Base-by-base conservation (phyloP, 2,888 invertebrate genomes). In the Hermaeophaga mercurialis region DNA sequence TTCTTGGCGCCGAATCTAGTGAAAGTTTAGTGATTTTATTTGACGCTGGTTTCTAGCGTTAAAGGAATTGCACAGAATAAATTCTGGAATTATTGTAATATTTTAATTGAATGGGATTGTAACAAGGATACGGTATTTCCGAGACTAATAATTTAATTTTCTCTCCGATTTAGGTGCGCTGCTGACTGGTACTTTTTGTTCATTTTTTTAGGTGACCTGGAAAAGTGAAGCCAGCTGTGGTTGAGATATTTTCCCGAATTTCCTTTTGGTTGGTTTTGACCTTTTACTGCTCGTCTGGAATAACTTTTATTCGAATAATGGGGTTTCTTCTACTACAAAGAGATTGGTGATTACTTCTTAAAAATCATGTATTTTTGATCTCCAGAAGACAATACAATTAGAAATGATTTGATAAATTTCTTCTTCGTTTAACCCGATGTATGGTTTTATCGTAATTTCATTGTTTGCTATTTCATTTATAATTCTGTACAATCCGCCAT, bases 191-290 rank as follows among this genome's bases (percentile, higher is more conserved):
- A n/a, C n/a, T n/a, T n/a, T n/a, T n/a, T n/a, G n/a, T n/a, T n/a
- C n/a, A n/a, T 43, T 24, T 12, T 3, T 43, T 11, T 6, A 43
- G 11, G 12, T 44, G 43, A 44, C 26, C 15, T 44, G 19, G 41
- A 41, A 26, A 26, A 44, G 26, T 9, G 24, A 28, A 44, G 26
- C 24, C 43, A 44, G 22, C 43, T 44, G 43, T 26, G 28, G 14
- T 22, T 26, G 17, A 26, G 22, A 0, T 12, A 44, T 44, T 44
- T 44, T 28, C 28, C n/a, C 31, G 43, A 28, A 26, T 44, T 44
- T 44, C 12, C 43, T 44, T 44, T 26, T 28, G 4, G 43, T 44
- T 4, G 43, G 15, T 28, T 44, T 44, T 44, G 43, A 44, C 28
- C 43, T 44, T 26, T 5, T 11, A 2, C 11, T 31, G n/a, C 12